A percentile compares a stretch with the other conserved stretches of the same genome.
Conservation (phyloP, 1,140 invertebrate genomes). For the Laupala kohalensis region DNA sequence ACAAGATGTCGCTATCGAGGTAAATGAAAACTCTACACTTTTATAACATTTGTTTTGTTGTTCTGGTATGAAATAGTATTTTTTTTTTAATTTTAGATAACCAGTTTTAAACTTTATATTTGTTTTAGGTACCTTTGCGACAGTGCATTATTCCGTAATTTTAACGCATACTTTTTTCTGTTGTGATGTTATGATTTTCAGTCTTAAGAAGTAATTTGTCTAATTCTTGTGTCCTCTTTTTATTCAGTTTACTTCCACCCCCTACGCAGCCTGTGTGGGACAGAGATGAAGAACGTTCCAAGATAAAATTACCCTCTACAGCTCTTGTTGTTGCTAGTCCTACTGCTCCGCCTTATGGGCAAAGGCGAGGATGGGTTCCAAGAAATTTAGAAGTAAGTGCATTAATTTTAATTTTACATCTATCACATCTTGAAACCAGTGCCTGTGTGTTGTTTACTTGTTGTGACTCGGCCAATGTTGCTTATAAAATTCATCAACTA, state of each 20-base stretch:
- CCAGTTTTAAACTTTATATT: not conserved
- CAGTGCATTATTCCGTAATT: too few relatives aligned
- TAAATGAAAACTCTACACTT: not conserved
- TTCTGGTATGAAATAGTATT: not conserved
- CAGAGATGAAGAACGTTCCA: slow-evolving; percentile 66
- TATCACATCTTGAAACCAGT: too few relatives aligned
- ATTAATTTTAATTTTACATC: not conserved
- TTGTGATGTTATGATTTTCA: not conserved
- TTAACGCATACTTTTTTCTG: not conserved
- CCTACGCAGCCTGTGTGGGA: slow-evolving; percentile 78
- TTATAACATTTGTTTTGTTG: not conserved
- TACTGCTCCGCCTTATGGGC: slow-evolving; percentile 90
- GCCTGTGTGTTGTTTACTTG: not conserved
- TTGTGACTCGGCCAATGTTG: not conserved
- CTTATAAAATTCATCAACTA: not conserved
- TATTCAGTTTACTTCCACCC: slow-evolving; percentile 59
- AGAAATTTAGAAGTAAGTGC: slow-evolving; percentile 67
- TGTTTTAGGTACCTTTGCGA: too few relatives aligned
- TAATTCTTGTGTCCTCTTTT: slow-evolving; percentile 10
- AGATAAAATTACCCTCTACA: slow-evolving; percentile 40
- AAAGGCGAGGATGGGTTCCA: slow-evolving; percentile 89
- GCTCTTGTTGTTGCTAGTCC: slow-evolving; percentile 64
- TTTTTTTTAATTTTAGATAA: not conserved
- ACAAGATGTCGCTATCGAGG: not conserved
- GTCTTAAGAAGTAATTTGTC: not conserved